Percentiles rank a stretch among this genome's conserved stretches.
Evolutionary conservation across 2,113 vertebrate species (phyloP).

Genomic region (Sclerurus mexicanus): DNA sequence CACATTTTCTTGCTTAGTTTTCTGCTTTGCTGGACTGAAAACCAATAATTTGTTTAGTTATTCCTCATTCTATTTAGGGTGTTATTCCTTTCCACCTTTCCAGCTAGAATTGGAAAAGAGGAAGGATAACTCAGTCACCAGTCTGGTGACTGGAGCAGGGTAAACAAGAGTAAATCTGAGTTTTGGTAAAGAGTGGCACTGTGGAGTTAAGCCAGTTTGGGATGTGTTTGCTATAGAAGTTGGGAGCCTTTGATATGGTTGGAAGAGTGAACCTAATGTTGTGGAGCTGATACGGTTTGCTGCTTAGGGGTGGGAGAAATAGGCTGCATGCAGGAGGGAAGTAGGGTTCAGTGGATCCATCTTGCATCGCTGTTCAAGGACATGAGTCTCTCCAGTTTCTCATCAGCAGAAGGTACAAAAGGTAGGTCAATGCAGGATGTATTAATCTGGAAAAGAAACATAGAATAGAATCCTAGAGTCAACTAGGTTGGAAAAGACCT

Average conservation of each 20-base stretch:
- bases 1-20: background rate
- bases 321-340: background rate
- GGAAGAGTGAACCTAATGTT: background rate
- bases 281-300: background rate
- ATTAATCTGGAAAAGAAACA: background rate
- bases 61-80: background rate
- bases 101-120: background rate
- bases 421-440: accelerated
- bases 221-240: background rate
- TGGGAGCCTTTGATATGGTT: background rate
- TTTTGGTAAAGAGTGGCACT: background rate
- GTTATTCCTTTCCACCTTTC: background rate
- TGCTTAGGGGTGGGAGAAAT: background rate
- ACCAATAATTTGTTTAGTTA: background rate
- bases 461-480: too few species aligned
- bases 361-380: background rate
- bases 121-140: background rate
- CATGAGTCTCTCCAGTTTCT: background rate
- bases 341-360: background rate
- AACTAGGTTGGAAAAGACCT: too few species aligned
- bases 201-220: background rate
- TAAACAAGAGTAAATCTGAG: background rate
- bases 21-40: background rate
- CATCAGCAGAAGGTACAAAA: background rate
- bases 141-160: background rate